These are phyloP conservation scores for Drosophila helvetica DNA, from an alignment of 2,888 invertebrate genomes.

Conservation along the genomic window DNA sequence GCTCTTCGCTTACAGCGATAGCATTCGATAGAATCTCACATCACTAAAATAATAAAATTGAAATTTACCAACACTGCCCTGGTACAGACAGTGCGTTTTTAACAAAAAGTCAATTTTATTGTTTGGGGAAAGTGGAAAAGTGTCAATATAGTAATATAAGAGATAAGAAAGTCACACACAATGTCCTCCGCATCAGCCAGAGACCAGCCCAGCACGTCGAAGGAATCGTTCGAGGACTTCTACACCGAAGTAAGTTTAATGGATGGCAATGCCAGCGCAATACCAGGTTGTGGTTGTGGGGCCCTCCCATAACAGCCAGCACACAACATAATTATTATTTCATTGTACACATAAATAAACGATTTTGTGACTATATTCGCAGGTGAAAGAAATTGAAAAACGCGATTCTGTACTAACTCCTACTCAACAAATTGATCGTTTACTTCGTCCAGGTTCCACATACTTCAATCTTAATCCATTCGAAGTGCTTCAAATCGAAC, in stretches of 20 bases:
- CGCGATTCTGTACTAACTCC: constrained; percentile 98
- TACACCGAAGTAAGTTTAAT: constrained; percentile 89
- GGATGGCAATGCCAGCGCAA: constrained; percentile 30
- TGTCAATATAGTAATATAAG: not conserved
- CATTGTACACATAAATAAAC: constrained; percentile 62
- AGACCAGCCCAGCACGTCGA: constrained; percentile 83
- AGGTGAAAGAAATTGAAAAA: constrained; percentile 99
- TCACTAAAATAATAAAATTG: not conserved
- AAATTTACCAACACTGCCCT: constrained; percentile 4
- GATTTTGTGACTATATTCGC: constrained; percentile 77
- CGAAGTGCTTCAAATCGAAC: constrained; percentile 95
- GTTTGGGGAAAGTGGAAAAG: constrained; percentile 28
- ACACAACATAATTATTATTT: constrained; percentile 30
- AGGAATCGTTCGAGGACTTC: constrained; percentile 91
- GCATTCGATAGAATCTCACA: not conserved
- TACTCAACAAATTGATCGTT: constrained; percentile 97
- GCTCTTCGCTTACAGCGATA: not conserved
- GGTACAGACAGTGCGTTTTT: constrained; percentile 23
- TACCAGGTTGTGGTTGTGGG: constrained; percentile 12
- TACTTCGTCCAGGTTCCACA: constrained; percentile 97
- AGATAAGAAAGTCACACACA: constrained; percentile 17
- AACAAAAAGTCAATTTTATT: constrained; percentile 11
- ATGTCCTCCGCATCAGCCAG: constrained; percentile 67
- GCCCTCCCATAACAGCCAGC: constrained; percentile 28
- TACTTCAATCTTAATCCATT: constrained; percentile 99